Percentiles rank a stretch among this genome's conserved stretches.
phyloP scores from a whole-genome alignment of 2,797 vertebrate genomes.

The Xyrichtys novacula region DNA sequence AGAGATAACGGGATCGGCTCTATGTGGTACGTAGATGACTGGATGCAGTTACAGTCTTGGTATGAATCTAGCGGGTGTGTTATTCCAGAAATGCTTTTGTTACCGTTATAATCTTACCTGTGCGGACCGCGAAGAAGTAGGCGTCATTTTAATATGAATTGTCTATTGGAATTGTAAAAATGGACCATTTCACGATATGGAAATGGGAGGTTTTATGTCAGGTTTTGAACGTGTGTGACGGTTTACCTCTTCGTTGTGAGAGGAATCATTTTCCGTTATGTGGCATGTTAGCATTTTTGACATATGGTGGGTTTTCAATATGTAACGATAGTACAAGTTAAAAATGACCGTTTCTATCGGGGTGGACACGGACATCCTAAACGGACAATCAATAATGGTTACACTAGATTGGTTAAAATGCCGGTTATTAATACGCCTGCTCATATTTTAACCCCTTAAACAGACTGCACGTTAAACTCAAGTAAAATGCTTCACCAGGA shows the following conservation, averaged over 20 bases:
- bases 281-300: constrained; percentile 33
- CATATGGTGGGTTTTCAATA: neutral
- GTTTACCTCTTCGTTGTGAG: constrained; percentile 13
- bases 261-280: constrained; percentile 70
- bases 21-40: constrained; percentile 73
- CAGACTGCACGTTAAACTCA: constrained; percentile 3
- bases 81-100: neutral
- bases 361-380: neutral
- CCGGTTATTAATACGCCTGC: neutral
- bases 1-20: constrained; percentile 48
- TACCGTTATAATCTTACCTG: constrained; percentile 27
- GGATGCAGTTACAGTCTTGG: constrained; percentile 17
- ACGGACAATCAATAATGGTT: neutral
- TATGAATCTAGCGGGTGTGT: neutral
- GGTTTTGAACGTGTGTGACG: neutral
- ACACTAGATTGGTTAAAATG: neutral
- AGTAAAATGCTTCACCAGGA: neutral
- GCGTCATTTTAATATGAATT: neutral
- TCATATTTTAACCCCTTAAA: neutral
- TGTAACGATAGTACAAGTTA: neutral
- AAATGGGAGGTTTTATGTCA: neutral
- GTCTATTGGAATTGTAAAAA: neutral
- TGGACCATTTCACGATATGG: neutral
- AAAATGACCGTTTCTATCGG: neutral
- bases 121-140: constrained; percentile 1